Evolutionary conservation across 2,113 vertebrate genomes (phyloP), one percentile per base, ranked within the genome.

Genomic region (Brachionichthys hirsutus): DNA sequence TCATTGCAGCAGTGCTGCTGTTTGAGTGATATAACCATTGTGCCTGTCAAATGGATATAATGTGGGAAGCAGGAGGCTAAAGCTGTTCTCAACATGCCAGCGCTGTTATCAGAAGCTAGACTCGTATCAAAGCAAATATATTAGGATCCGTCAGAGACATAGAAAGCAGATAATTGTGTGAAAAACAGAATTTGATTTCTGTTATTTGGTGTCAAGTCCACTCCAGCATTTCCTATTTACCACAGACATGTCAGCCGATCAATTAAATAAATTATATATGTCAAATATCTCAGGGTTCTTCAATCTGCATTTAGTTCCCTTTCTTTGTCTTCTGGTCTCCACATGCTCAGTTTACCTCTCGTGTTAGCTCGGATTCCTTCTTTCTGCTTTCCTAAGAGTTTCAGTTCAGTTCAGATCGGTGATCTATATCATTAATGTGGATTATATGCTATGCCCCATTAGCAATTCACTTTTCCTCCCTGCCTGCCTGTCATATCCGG

Each of bases 401-500:
- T 52, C 44, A 63, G 60, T 57, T 67, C 35, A 69, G n/a, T 43
- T 50, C 36, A 16, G 24, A 13, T 48, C 15, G 10, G 38, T 17
- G 12, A 54, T 24, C 36, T 47, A 16, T 68, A 11, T 38, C 20
- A 47, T 19, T 60, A 47, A 64, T 66, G 17, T 24, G 67, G 62
- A 55, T 61, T 58, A 48, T 20, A 17, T 12, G 12, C 10, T 38
- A 9, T 59, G 34, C 49, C 52, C 43, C 13, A 38, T 18, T 15
- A 46, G 30, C 15, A 12, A 20, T 52, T 58, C 51, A n/a, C 36
- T 19, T 54, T 73, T 61, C 59, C 64, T 53, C 61, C 44, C 46
- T 19, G 41, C 62, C 41, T 79, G 24, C 24, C 44, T 49, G 60
- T 81, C 72, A 81, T 72, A 80, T 85, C 83, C 71, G 45, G 70